A percentile compares a stretch with the other conserved stretches of the same genome.
phyloP scores from a whole-genome alignment of 2,797 vertebrate species.

The Enteromius afrohamiltoni region DNA sequence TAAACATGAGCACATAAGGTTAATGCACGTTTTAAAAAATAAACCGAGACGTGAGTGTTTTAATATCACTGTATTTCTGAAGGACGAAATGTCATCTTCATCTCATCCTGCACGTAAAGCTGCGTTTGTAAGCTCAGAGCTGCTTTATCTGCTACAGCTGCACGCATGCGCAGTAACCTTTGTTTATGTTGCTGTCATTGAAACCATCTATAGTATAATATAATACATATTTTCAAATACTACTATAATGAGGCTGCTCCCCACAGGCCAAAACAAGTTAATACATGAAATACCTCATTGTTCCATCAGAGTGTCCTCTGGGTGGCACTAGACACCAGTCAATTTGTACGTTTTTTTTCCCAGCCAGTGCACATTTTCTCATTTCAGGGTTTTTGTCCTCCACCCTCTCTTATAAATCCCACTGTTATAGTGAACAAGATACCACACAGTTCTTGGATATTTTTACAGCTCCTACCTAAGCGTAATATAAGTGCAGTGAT shows the following conservation, averaged over 20 bases:
- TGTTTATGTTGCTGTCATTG: too few species aligned
- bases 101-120: too few species aligned
- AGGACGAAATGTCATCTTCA: too few species aligned
- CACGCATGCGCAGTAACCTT: too few species aligned
- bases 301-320: slow-evolving; percentile 61
- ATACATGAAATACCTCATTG: not conserved
- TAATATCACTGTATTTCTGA: too few species aligned
- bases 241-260: not conserved
- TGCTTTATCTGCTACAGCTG: too few species aligned
- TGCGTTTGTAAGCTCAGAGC: too few species aligned
- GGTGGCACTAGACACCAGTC: slow-evolving; percentile 67
- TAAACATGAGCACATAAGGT: too few species aligned
- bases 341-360: slow-evolving; percentile 8
- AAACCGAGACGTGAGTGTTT: too few species aligned
- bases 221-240: not conserved
- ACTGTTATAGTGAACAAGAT: slow-evolving; percentile 21
- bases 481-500: slow-evolving; percentile 38
- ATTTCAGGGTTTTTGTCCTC: not conserved
- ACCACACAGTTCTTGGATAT: slow-evolving; percentile 35
- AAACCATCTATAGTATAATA: not conserved
- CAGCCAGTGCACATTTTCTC: not conserved
- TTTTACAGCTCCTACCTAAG: slow-evolving; percentile 38
- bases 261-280: not conserved
- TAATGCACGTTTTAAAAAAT: too few species aligned
- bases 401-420: slow-evolving; percentile 29